These are phyloP conservation scores for Congeria kusceri DNA, from an alignment of 2,888 invertebrate genomes.

Conservation along the genomic window DNA sequence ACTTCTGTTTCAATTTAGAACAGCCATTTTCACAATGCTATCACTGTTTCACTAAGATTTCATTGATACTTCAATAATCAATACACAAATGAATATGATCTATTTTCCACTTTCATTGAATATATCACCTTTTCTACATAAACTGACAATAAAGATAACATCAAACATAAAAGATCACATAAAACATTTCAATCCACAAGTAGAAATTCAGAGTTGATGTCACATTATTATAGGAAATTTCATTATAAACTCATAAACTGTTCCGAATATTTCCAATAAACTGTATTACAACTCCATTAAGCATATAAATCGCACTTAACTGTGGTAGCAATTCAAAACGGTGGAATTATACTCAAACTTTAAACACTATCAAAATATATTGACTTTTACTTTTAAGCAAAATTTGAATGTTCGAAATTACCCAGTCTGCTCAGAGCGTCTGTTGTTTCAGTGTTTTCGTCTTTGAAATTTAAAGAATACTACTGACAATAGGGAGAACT, in stretches of 20 bases:
- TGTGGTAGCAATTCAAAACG: not conserved
- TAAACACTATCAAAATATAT: not conserved
- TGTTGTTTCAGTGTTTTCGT: slow-evolving; percentile 3
- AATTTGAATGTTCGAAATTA: not conserved
- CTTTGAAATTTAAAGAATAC: not conserved
- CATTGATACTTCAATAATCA: not conserved
- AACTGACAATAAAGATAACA: not conserved
- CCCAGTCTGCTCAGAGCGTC: not conserved
- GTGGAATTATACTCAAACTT: slow-evolving; percentile 4
- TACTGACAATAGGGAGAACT: not conserved
- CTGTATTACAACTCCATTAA: slow-evolving; percentile 1
- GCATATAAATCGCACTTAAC: not conserved
- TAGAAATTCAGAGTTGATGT: not conserved
- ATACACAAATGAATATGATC: not conserved
- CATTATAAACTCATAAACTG: not conserved
- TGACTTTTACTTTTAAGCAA: not conserved
- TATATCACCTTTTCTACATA: not conserved
- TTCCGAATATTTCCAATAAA: slow-evolving; percentile 4
- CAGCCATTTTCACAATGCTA: no score
- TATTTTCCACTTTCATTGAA: not conserved
- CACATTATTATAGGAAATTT: not conserved
- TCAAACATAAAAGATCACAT: not conserved
- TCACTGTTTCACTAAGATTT: no score
- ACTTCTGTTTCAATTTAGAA: no score
- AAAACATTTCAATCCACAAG: slow-evolving; percentile 1